Evolutionary conservation across 2,888 invertebrate species (phyloP).

Genomic region (Synanthedon tipuliformis): DNA sequence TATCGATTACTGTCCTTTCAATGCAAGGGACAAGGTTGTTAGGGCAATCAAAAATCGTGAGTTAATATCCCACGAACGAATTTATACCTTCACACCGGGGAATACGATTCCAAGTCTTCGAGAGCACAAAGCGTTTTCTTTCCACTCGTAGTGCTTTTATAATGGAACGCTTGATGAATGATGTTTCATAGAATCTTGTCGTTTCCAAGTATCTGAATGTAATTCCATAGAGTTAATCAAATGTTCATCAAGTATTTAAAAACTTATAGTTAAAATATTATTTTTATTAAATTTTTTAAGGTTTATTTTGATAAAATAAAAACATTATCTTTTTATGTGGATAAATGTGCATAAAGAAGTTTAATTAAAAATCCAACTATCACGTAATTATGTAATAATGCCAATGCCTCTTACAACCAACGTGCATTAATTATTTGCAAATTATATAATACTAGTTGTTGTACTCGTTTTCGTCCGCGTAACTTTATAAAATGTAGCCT

Average conservation of each 20-base stretch:
- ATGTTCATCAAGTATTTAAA: not conserved
- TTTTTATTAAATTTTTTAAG: too few relatives aligned
- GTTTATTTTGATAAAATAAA: too few relatives aligned
- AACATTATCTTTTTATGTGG: too few relatives aligned
- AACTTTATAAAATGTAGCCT: too few relatives aligned
- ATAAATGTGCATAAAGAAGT: too few relatives aligned
- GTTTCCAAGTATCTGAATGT: not conserved
- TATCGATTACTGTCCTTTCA: constrained; percentile 30
- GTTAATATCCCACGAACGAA: constrained; percentile 7
- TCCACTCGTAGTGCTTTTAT: constrained; percentile 7
- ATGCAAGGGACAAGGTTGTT: constrained; percentile 29
- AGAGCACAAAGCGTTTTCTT: constrained; percentile 11
- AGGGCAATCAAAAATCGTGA: constrained; percentile 19
- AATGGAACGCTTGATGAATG: constrained; percentile 22
- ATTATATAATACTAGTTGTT: too few relatives aligned
- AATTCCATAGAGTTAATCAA: not conserved
- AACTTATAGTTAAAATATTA: too few relatives aligned
- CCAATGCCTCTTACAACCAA: too few relatives aligned
- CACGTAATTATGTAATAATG: too few relatives aligned
- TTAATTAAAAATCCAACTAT: too few relatives aligned
- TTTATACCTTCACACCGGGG: constrained; percentile 14
- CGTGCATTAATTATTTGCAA: too few relatives aligned
- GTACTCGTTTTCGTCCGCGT: too few relatives aligned
- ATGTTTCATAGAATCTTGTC: constrained; percentile 13
- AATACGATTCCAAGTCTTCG: constrained; percentile 9